These are phyloP conservation scores for Acanthopleura granulata DNA, from an alignment of 2,888 invertebrate species.

Conservation along the genomic window DNA sequence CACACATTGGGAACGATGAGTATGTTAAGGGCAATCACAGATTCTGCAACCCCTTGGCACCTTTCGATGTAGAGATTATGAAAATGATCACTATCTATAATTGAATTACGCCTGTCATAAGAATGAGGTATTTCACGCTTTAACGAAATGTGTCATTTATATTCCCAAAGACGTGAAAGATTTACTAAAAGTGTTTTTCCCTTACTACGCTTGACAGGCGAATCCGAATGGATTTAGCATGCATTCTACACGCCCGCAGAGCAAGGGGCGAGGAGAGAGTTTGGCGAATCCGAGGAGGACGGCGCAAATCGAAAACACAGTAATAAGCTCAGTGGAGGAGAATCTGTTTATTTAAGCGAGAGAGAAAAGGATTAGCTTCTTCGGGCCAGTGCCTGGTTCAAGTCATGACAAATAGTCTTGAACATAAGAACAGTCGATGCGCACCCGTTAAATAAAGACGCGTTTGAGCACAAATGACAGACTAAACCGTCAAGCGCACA, in stretches of 20 bases:
- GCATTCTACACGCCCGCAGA: background rate
- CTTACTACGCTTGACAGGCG: background rate
- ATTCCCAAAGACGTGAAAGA: background rate
- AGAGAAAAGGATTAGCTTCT: slow-evolving; percentile 1
- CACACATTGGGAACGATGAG: too few relatives aligned
- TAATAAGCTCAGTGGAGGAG: background rate
- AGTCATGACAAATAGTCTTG: background rate
- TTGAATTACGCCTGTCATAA: too few relatives aligned
- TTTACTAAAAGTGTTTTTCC: background rate
- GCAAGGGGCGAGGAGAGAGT: background rate
- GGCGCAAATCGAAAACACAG: background rate
- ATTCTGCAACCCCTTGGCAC: too few relatives aligned
- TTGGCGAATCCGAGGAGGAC: background rate
- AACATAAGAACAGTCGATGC: slow-evolving; percentile 5
- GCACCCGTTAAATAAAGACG: background rate
- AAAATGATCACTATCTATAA: too few relatives aligned
- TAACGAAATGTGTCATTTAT: background rate
- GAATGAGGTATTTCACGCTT: background rate
- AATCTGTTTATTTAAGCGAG: background rate
- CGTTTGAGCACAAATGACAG: slow-evolving; percentile 1
- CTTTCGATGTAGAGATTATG: too few relatives aligned
- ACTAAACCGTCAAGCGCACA: background rate
- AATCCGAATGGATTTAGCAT: background rate
- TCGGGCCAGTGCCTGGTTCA: background rate
- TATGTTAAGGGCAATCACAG: too few relatives aligned